phyloP scores from a whole-genome alignment of 2,888 invertebrate genomes.

The Fragum whitleyi region DNA sequence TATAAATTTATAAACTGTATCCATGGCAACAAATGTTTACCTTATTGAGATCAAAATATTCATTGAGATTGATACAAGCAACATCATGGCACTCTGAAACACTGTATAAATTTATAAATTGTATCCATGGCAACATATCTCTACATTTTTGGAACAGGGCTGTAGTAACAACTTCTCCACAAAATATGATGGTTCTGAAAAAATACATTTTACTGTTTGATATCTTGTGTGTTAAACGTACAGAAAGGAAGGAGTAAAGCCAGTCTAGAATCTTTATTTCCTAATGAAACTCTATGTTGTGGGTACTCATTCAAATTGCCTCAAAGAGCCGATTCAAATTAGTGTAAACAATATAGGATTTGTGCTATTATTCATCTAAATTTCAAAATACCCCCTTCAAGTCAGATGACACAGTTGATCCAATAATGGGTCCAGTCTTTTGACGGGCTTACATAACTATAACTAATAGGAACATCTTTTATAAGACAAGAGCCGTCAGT shows the following conservation, averaged over 20 bases:
- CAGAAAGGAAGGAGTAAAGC: background rate
- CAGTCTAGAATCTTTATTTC: too few species aligned
- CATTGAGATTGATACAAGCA: constrained; percentile 81
- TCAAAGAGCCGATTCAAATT: too few species aligned
- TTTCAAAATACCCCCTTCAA: too few species aligned
- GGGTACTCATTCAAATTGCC: too few species aligned
- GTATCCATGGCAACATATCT: constrained; percentile 80
- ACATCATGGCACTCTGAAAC: constrained; percentile 85
- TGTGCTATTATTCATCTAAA: too few species aligned
- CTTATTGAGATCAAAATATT: constrained; percentile 79
- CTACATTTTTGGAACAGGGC: constrained; percentile 82
- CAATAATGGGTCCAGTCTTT: too few species aligned
- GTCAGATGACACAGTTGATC: too few species aligned
- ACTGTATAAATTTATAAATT: constrained; percentile 84
- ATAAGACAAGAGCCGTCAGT: too few species aligned
- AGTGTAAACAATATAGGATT: background rate
- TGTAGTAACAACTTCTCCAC: constrained; percentile 85
- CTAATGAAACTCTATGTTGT: too few species aligned
- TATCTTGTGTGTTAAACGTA: background rate
- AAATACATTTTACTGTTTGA: too few species aligned
- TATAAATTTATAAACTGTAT: constrained; percentile 84
- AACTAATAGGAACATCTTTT: too few species aligned
- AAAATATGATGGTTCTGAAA: constrained; percentile 82
- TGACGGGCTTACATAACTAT: too few species aligned
- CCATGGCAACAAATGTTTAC: constrained; percentile 79